These are phyloP conservation scores for Hyaena hyaena DNA, from an alignment of 2,113 vertebrate species.

Conservation along the genomic window DNA sequence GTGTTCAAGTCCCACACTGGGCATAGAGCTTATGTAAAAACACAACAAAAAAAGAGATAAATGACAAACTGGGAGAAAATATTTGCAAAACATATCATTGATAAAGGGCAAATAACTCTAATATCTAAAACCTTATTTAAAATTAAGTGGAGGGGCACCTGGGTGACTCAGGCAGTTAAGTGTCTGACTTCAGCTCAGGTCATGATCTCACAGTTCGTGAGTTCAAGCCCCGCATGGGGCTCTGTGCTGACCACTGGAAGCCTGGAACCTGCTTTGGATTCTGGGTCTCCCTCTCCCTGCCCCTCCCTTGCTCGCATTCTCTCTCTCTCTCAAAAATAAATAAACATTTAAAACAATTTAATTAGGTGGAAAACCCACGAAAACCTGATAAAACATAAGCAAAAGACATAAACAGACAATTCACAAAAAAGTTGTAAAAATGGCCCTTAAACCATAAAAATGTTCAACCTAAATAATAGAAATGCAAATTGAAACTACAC, in stretches of 20 bases:
- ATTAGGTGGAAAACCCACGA: neutral
- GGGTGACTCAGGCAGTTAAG: too few species aligned
- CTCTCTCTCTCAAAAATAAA: too few species aligned
- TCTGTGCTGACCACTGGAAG: too few species aligned
- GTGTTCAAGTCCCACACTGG: neutral
- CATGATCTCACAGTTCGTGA: too few species aligned
- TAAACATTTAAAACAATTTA: neutral
- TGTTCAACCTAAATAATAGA: neutral
- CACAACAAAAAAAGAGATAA: neutral
- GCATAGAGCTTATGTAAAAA: neutral
- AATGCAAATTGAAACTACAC: neutral
- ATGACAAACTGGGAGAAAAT: slow-evolving; percentile 9
- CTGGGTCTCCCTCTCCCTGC: too few species aligned
- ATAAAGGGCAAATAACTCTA: slow-evolving; percentile 16
- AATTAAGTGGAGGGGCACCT: neutral
- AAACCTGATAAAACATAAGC: neutral
- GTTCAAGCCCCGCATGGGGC: too few species aligned
- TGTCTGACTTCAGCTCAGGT: too few species aligned
- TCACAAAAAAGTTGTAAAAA: neutral
- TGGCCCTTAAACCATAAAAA: neutral
- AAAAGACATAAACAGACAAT: slow-evolving; percentile 2
- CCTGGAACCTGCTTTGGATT: too few species aligned
- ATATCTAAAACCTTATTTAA: slow-evolving; percentile 30
- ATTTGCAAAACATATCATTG: neutral
- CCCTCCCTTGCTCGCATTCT: too few species aligned